A percentile compares a stretch with the other conserved stretches of the same genome.
These are phyloP conservation scores for Drosophila persimilis DNA, from an alignment of 1,140 invertebrate genomes.

Conservation along the genomic window DNA sequence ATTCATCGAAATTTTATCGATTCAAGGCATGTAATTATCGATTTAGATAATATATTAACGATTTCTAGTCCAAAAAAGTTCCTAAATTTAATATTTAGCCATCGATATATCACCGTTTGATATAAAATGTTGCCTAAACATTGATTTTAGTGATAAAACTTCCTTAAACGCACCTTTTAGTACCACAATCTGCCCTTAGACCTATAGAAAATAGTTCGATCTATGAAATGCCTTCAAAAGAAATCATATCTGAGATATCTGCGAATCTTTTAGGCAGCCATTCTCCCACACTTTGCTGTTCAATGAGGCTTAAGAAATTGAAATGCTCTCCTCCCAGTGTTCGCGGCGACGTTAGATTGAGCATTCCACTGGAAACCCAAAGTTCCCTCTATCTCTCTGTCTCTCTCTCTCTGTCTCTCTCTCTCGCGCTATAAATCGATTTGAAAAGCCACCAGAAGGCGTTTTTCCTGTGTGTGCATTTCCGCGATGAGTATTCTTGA, in stretches of 20 bases:
- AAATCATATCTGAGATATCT: not conserved
- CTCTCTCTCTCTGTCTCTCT: not conserved
- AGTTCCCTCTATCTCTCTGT: not conserved
- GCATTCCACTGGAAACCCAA: not conserved
- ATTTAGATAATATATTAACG: too few relatives aligned
- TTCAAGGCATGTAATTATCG: too few relatives aligned
- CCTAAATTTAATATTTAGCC: too few relatives aligned
- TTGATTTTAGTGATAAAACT: not conserved
- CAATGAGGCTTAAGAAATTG: constrained; percentile 13
- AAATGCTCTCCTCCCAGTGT: not conserved
- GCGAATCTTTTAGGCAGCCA: not conserved
- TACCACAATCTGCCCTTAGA: too few relatives aligned
- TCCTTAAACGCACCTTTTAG: not conserved
- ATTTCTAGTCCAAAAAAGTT: too few relatives aligned
- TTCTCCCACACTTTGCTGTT: not conserved
- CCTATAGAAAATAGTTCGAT: too few relatives aligned
- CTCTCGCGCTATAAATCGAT: constrained; percentile 37
- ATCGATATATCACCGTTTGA: too few relatives aligned
- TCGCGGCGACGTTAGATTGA: not conserved
- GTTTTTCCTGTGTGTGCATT: constrained; percentile 2
- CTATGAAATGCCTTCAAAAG: too few relatives aligned
- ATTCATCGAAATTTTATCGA: too few relatives aligned
- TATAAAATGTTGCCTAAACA: too few relatives aligned
- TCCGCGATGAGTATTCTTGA: too few relatives aligned
- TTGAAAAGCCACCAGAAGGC: constrained; percentile 39